These are phyloP conservation scores for Rallus limicola DNA, from an alignment of 2,113 vertebrate species.

Conservation along the genomic window DNA sequence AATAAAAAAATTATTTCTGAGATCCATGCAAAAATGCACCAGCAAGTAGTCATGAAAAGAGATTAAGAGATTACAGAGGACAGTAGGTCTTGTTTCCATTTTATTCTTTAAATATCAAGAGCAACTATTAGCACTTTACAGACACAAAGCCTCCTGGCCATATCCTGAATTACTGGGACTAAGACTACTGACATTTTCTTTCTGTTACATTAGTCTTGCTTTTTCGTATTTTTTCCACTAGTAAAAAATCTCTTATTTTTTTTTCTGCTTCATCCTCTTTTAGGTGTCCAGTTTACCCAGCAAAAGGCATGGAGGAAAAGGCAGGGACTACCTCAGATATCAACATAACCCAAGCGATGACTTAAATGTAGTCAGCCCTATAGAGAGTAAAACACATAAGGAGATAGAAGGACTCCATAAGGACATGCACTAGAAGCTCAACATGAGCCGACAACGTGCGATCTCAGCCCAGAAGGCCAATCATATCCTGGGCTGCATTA, in stretches of 20 bases:
- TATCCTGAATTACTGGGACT: not conserved
- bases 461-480: too few relatives aligned
- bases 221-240: conserved; percentile 15
- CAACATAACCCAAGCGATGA: not conserved
- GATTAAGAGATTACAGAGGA: not conserved
- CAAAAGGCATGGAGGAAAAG: not conserved
- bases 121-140: not conserved
- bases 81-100: not conserved
- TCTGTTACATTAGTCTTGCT: not conserved
- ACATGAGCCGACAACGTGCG: too few relatives aligned
- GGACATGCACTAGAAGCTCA: not conserved
- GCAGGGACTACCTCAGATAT: not conserved
- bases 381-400: not conserved
- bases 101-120: not conserved
- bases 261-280: not conserved
- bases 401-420: not conserved
- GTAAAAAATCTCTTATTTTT: not conserved
- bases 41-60: not conserved
- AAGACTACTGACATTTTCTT: not conserved
- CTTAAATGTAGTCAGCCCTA: not conserved
- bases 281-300: not conserved
- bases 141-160: not conserved
- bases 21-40: not conserved
- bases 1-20: not conserved
- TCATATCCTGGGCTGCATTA: too few relatives aligned